Base-by-base conservation (phyloP, 2,113 vertebrate species). In the Empidonax traillii region DNA sequence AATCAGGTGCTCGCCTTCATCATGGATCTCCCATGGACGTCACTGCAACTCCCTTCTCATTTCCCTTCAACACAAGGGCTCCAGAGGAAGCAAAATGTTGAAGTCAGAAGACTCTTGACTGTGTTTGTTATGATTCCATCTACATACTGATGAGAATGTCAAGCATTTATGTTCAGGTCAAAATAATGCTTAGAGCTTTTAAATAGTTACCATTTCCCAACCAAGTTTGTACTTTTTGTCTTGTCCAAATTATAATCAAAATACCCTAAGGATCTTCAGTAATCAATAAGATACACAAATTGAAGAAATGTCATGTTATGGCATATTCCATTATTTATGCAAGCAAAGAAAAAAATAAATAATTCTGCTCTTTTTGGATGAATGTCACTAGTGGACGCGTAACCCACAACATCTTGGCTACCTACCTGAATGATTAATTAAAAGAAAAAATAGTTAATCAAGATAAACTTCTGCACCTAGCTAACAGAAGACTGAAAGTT, bases 401-500 rank as follows among this genome's bases (percentile, higher is more conserved):
- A 95, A 86, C 61, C 75, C 67, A 81, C 53, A 84, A 61, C 2
- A 5, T 80, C 65, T 39, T 85, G 93, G 59, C 44, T 91, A 93
- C 52, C 14, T 90, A 44, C 18, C 24, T 56, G 44, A 97, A 91
- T 87, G 88, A 95, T 97, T 98, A 98, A 98, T 98, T 98, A 98
- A 98, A 98, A 97, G 92, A 51, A 93, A 94, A 95, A 97, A 95
- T 68, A 97, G 94, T 97, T 98, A 98, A 98, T 98, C 98, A 98
- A 97, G 98, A 98, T 97, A 98, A 98, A 98, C 96, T 97, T 97
- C 94, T 85, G 96, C 92, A 98, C 97, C 97, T 97, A 97, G 91
- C 85, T 91, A 86, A 94, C 81, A 96, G 90, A 91, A 90, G 89
- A 97, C 92, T 94, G 97, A 96, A 98, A 98, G 97, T 98, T 98